Percentiles rank a stretch among this genome's conserved stretches.
Conservation (phyloP, 2,113 vertebrate species). For the Chauna torquata region DNA sequence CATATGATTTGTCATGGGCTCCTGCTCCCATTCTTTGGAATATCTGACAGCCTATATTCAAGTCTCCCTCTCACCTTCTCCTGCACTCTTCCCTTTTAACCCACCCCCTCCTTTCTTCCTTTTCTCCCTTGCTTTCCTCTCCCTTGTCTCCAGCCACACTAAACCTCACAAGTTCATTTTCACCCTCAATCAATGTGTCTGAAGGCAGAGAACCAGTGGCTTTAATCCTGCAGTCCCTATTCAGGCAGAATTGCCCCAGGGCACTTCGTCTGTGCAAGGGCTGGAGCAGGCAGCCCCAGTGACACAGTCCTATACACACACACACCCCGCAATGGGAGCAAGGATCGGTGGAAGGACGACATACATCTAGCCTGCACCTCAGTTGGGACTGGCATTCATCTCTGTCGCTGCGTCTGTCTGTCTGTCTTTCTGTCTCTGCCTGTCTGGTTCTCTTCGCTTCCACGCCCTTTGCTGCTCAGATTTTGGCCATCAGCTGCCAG, state of each 20-base stretch:
- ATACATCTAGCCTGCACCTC: slow-evolving; percentile 59
- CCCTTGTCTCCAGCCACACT: slow-evolving; percentile 33
- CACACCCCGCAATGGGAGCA: slow-evolving; percentile 43
- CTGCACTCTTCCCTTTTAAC: slow-evolving; percentile 38
- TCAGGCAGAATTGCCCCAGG: background rate
- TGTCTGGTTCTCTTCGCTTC: slow-evolving; percentile 58
- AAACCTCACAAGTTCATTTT: slow-evolving; percentile 3
- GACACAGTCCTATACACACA: background rate
- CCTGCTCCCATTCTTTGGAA: slow-evolving; percentile 59
- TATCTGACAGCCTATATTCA: slow-evolving; percentile 50
- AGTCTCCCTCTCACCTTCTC: slow-evolving; percentile 32
- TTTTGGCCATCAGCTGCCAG: slow-evolving; percentile 18
- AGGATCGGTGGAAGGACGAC: slow-evolving; percentile 71
- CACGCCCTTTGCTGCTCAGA: slow-evolving; percentile 70
- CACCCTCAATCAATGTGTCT: slow-evolving; percentile 22
- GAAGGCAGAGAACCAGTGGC: slow-evolving; percentile 45
- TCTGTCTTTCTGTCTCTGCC: slow-evolving; percentile 52
- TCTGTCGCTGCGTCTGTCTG: slow-evolving; percentile 38
- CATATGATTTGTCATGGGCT: slow-evolving; percentile 49
- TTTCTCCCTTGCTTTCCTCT: slow-evolving; percentile 14
- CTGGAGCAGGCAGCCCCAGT: background rate
- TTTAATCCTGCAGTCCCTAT: background rate
- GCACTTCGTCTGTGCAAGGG: background rate
- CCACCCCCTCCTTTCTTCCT: slow-evolving; percentile 20
- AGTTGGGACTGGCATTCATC: slow-evolving; percentile 51